Conservation (phyloP, 2,113 vertebrate genomes). For the Amphiprion percula region DNA sequence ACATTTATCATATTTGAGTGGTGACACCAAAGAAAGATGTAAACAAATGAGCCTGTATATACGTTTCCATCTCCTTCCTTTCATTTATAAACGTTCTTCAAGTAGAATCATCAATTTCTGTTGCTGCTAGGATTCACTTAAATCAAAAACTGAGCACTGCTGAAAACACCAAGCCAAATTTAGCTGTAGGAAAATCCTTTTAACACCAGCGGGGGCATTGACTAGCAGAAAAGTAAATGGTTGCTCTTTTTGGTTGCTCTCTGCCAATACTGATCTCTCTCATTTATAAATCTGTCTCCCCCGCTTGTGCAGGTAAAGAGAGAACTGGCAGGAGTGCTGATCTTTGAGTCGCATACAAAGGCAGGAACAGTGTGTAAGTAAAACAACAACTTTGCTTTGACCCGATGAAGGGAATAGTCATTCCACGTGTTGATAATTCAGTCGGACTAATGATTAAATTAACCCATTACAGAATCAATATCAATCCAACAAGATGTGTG, state of each 20-base stretch:
- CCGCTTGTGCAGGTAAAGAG: conserved; percentile 90
- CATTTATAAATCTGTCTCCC: conserved; percentile 26
- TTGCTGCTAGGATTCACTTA: neutral
- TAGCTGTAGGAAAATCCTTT: neutral
- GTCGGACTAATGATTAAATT: neutral
- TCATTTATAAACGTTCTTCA: neutral
- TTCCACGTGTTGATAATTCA: too few species aligned
- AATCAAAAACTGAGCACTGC: neutral
- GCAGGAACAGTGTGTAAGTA: conserved; percentile 97
- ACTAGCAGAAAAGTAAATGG: neutral
- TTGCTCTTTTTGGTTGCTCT: neutral
- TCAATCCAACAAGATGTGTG: neutral
- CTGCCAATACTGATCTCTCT: neutral
- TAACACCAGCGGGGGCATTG: neutral
- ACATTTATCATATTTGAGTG: too few species aligned
- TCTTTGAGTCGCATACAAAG: conserved; percentile 97
- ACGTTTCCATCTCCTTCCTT: neutral
- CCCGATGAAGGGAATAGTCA: neutral
- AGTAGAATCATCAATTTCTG: neutral
- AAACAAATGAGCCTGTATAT: neutral
- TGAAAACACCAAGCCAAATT: neutral
- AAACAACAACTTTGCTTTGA: neutral
- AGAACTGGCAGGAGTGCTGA: conserved; percentile 94
- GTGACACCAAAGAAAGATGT: neutral
- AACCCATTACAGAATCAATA: neutral